Conservation (phyloP, 2,797 vertebrate genomes). For the Sebastes aleutianus region DNA sequence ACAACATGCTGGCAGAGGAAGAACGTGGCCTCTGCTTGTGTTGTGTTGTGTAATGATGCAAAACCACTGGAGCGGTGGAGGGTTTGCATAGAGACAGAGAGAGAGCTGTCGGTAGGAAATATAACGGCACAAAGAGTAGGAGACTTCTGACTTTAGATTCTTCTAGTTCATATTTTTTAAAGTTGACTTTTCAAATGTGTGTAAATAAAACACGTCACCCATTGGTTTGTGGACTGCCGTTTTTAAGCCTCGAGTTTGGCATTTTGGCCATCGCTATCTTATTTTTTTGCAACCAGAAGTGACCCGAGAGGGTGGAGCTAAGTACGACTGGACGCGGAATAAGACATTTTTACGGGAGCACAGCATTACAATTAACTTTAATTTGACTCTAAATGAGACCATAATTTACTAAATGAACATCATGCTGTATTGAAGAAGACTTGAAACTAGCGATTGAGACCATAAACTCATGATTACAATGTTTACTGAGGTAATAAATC, state of each 20-base stretch:
- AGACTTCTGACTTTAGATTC: not conserved
- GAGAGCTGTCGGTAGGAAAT: not conserved
- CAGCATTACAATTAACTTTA: no score
- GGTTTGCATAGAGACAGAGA: slow-evolving; percentile 39
- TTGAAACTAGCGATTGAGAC: not conserved
- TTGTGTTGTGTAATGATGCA: slow-evolving; percentile 58
- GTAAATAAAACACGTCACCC: not conserved
- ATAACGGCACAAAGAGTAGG: not conserved
- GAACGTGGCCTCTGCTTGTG: slow-evolving; percentile 15
- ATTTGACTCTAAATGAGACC: not conserved
- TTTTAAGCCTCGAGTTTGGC: fast-evolving
- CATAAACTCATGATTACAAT: not conserved
- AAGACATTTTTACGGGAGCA: no score
- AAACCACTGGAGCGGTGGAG: slow-evolving; percentile 42
- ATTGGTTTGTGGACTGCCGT: no score
- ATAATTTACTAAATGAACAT: not conserved
- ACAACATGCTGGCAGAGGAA: slow-evolving; percentile 47
- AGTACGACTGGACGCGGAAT: no score
- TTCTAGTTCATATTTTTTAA: not conserved
- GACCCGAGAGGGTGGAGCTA: no score
- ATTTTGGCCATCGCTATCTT: no score
- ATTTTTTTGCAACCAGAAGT: no score
- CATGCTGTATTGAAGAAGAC: not conserved
- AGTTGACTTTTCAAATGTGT: not conserved
- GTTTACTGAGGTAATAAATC: not conserved